Evolutionary conservation across 1,140 invertebrate genomes (phyloP).

Genomic region (Doryteuthis pealeii): DNA sequence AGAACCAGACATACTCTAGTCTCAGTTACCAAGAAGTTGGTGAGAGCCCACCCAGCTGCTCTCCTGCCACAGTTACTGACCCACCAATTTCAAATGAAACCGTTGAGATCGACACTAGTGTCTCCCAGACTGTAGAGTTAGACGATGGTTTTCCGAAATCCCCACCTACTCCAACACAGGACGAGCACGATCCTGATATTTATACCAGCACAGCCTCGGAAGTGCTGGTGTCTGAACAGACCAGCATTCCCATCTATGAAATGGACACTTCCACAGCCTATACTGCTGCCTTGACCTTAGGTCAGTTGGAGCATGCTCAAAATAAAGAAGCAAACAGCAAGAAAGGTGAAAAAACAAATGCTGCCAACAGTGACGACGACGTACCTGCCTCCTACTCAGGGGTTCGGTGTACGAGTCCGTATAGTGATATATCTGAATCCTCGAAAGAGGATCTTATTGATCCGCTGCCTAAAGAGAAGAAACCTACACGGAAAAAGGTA

Average conservation of each 20-base stretch:
- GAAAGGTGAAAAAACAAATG: constrained; percentile 18
- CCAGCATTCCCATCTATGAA: constrained; percentile 16
- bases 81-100: constrained; percentile 9
- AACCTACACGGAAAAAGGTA: constrained; percentile 14
- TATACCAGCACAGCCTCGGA: constrained; percentile 13
- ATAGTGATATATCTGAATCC: constrained; percentile 37
- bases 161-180: constrained; percentile 31
- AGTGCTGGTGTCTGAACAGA: constrained; percentile 18
- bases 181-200: constrained; percentile 23
- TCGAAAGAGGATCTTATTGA: constrained; percentile 21
- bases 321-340: constrained; percentile 1
- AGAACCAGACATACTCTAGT: constrained; percentile 37
- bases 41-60: constrained; percentile 29
- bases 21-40: constrained; percentile 36
- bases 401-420: constrained; percentile 19
- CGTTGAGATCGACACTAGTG: constrained; percentile 20
- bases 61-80: constrained; percentile 33
- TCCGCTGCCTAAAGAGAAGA: constrained; percentile 15
- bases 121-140: constrained; percentile 29
- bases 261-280: constrained; percentile 7
- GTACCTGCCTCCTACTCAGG: constrained; percentile 6
- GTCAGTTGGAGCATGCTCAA: neutral
- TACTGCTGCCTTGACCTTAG: neutral
- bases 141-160: constrained; percentile 20
- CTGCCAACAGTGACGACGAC: neutral